These are phyloP conservation scores for Drosophila multiciliata DNA, from an alignment of 2,888 invertebrate species.

Conservation along the genomic window DNA sequence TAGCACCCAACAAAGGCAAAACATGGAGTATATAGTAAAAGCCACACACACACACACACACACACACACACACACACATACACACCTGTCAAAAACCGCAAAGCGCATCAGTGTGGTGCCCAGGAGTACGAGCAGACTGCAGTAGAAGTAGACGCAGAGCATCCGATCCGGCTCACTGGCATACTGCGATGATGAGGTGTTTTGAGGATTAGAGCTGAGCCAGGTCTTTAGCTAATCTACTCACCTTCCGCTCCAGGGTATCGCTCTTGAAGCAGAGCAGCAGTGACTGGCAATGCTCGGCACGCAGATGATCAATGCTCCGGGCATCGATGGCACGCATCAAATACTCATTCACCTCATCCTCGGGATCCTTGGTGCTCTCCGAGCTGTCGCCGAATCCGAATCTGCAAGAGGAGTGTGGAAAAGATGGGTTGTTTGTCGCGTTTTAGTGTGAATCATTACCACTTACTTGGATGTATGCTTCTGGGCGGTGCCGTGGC, in stretches of 20 bases:
- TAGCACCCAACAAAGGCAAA: background rate
- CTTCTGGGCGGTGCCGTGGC: constrained; percentile 92
- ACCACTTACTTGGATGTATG: constrained; percentile 87
- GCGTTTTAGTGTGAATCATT: background rate
- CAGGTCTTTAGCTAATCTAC: background rate
- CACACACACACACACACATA: constrained; percentile 86
- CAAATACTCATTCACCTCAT: constrained; percentile 98
- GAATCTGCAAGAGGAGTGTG: constrained; percentile 86
- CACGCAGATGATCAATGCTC: constrained; percentile 94
- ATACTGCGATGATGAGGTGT: constrained; percentile 87
- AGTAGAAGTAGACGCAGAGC: constrained; percentile 94
- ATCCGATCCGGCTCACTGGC: constrained; percentile 92
- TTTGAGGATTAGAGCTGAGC: background rate
- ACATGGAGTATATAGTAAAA: background rate
- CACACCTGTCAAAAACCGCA: constrained; percentile 89
- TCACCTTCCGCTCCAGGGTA: constrained; percentile 92
- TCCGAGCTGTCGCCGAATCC: constrained; percentile 90
- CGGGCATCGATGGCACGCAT: constrained; percentile 98
- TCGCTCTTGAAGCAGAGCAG: constrained; percentile 93
- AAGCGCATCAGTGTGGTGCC: constrained; percentile 90
- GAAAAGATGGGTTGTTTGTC: background rate
- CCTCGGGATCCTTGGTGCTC: constrained; percentile 91
- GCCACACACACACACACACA: constrained; percentile 78
- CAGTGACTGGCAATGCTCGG: constrained; percentile 94
- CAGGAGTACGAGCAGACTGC: constrained; percentile 90